Base-by-base conservation (phyloP, 2,113 vertebrate species). In the Xiphophorus maculatus region DNA sequence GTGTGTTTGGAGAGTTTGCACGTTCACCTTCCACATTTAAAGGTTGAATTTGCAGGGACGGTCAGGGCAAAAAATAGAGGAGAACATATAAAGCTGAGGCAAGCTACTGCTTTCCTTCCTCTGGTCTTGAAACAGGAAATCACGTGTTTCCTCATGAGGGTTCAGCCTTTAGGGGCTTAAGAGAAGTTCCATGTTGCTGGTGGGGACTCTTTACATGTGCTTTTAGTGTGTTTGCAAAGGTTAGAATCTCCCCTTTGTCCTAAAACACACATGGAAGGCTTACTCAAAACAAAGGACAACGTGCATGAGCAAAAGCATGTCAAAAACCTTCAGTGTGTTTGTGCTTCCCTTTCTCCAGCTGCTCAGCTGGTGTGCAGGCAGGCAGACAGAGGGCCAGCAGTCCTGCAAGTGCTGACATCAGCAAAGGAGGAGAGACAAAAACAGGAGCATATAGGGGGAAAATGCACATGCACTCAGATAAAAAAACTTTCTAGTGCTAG, bases 121-220 rank as follows among this genome's bases (percentile, higher is more conserved):
- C 80, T 73, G 75, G 82, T 82, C 60, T 88, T 79, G 85, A 83
- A 86, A 81, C 90, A 91, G 92, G 92, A 93, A 93, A 84, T 91
- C 91, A 89, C 66, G 87, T 93, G 90, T 83, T 71, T 87, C 76
- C 79, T 79, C 66, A 32, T 65, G 82, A 71, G 82, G 82, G 77
- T 35, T 32, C 80, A 76, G 79, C 71, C 51, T 28, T 14, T 27
- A 68, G 74, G 69, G 66, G 35, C 82, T 80, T 51, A 84, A 62
- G 69, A 79, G 70, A 74, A 73, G 48, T 69, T 81, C 29, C 4
- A 80, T 90, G 90, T 87, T 88, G 81, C 89, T 75, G 77, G 27
- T 74, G 17, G 76, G 77, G 86, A 81, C 13, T 72, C 72, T 40
- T 37, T 61, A 82, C 60, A 72, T 77, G 80, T 84, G 67, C 30